Evolutionary conservation across 2,797 vertebrate species (phyloP), one percentile per base, ranked within the genome.

Genomic region (Picus viridis): DNA sequence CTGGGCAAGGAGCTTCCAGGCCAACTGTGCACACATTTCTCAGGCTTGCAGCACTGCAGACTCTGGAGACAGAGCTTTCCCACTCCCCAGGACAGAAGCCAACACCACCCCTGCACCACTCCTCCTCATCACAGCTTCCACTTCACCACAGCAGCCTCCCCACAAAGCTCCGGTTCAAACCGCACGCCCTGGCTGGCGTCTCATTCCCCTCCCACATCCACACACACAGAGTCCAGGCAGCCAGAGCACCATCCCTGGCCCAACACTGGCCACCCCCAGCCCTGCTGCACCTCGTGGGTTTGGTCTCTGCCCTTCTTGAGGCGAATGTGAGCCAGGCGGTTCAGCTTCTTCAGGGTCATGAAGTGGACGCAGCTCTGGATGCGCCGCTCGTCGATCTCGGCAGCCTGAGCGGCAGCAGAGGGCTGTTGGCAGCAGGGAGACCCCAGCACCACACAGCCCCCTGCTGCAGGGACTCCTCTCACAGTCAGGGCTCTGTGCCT

Each of bases 341-440:
- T 99, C 26, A 99, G 98, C 94, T 99, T 99, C 97, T 99, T 99
- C 89, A 99, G 96, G 36, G 99, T 99, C 98, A 99, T 99, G 97
- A 99, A 99, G 94, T 99, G 99, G 24, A 99, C 98, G 18, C 99
- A 99, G 94, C 99, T 98, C 96, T 99, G 98, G 73, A 99, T 98
- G 4, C 98, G 98, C 68, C 93, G 98, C 92, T 98, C 98, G 43
- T 99, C 99, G 0, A 99, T 98, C 95, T 99, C 99, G 0, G 89
- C 78, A 64, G 97, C 98, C 99, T 99, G 92, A 10, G 53, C 2
- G 47, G 49, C 57, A 27, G 19, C 4, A 72, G 26, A 16, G 17
- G 30, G 11, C 30, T 0, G 1, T 2, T 11, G 41, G 56, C 12
- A 22, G 47, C 16, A 14, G 29, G 6, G 17, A 56, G 11, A 5